Conservation (phyloP, 2,113 vertebrate species). For the Sigmodon hispidus region DNA sequence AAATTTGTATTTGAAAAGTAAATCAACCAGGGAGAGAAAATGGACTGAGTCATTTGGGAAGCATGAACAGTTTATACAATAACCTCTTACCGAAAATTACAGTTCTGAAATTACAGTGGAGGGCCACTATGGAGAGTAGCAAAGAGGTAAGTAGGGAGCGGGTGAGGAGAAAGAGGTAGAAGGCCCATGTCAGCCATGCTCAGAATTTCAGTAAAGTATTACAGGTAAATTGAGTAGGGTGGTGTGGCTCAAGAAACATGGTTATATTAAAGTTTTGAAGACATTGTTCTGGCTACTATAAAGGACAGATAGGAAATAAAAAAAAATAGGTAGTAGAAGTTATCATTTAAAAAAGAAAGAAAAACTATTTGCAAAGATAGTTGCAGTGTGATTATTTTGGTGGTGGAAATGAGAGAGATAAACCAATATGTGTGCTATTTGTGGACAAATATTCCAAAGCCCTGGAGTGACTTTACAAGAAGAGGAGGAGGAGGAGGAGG, state of each 20-base stretch:
- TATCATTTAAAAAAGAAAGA: not conserved
- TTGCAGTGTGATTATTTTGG: not conserved
- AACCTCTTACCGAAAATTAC: not conserved
- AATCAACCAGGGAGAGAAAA: not conserved
- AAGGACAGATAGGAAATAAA: not conserved
- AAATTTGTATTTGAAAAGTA: constrained; percentile 38
- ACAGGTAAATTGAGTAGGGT: not conserved
- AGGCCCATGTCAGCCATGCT: not conserved
- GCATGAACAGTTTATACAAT: not conserved
- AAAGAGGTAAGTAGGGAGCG: not conserved
- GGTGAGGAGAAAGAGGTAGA: not conserved
- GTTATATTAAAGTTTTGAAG: constrained; percentile 20
- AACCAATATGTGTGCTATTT: not conserved
- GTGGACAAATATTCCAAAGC: not conserved
- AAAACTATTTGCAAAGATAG: not conserved
- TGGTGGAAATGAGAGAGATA: not conserved
- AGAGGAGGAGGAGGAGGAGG: no score
- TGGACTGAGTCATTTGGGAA: not conserved
- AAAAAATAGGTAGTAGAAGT: not conserved
- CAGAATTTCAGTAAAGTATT: not conserved
- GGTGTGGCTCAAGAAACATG: not conserved
- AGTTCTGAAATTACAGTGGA: not conserved
- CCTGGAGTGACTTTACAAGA: not conserved
- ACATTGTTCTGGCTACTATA: not conserved
- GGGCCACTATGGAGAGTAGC: not conserved